These are phyloP conservation scores for Cerastis rubricosa DNA, from an alignment of 2,888 invertebrate genomes.

Conservation along the genomic window DNA sequence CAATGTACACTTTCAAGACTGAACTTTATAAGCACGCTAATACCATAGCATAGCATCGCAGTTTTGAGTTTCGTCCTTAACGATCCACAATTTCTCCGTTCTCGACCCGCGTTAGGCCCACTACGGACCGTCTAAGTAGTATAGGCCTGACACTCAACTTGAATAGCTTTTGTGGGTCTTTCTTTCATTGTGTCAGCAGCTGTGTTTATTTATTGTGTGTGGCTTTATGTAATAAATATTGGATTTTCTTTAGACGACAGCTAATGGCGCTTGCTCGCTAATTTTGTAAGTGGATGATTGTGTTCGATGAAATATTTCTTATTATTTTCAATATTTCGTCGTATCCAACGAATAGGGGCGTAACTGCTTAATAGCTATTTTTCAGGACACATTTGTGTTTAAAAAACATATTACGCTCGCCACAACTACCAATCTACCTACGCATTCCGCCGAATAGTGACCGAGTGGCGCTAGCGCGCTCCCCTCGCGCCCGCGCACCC, in stretches of 20 bases:
- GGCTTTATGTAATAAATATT: constrained; percentile 59
- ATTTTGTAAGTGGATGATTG: constrained; percentile 41
- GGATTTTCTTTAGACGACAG: constrained; percentile 52
- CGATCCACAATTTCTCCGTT: neutral
- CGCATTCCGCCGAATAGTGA: too few species aligned
- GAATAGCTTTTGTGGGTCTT: constrained; percentile 47
- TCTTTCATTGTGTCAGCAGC: constrained; percentile 57
- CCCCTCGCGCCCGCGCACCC: too few species aligned
- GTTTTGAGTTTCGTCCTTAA: constrained; percentile 10
- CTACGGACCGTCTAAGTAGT: constrained; percentile 2
- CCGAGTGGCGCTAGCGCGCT: too few species aligned
- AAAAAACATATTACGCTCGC: too few species aligned
- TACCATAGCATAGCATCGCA: neutral
- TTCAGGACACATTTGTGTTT: too few species aligned
- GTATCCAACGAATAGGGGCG: too few species aligned
- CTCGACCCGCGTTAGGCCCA: neutral
- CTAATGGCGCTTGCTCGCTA: constrained; percentile 35
- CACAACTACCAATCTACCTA: too few species aligned
- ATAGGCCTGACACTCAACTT: constrained; percentile 41
- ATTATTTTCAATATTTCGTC: constrained; percentile 16
- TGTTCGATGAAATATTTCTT: constrained; percentile 16
- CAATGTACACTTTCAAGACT: neutral
- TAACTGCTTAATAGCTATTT: too few species aligned
- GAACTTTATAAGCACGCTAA: neutral
- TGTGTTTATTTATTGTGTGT: constrained; percentile 61